Conservation (phyloP, 2,113 vertebrate genomes). For the Orientallactaga bullata region DNA sequence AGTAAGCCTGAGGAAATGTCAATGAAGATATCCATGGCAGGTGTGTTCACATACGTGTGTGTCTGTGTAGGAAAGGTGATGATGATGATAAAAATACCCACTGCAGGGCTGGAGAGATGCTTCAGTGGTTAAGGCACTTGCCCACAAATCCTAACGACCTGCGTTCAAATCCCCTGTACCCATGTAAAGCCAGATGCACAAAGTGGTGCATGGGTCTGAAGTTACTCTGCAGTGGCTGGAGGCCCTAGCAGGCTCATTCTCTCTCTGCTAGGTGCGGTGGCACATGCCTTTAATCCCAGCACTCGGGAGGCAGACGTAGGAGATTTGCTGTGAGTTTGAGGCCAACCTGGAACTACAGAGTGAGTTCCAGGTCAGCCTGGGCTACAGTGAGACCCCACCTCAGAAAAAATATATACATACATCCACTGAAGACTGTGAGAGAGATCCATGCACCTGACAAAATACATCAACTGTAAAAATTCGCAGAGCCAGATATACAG, state of each 20-base stretch:
- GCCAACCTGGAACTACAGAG: no score
- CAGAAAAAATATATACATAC: not conserved
- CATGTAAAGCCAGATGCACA: no score
- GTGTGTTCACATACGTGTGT: not conserved
- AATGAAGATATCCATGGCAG: slow-evolving; percentile 28
- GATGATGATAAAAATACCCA: not conserved
- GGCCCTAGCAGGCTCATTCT: no score
- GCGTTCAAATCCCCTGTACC: no score
- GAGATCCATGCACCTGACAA: not conserved
- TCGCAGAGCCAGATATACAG: not conserved
- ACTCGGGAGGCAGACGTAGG: no score
- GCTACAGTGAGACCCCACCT: no score
- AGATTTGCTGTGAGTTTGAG: no score
- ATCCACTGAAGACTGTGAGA: fast-evolving
- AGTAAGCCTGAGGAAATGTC: not conserved
- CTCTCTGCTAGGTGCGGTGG: no score
- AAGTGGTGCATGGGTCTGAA: no score
- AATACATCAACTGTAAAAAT: not conserved
- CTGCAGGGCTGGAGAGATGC: not conserved
- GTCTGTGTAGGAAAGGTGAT: not conserved
- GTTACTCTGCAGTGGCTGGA: no score
- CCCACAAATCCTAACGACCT: not conserved
- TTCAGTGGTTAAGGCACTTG: not conserved
- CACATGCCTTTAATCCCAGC: no score
- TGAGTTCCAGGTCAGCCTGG: no score